Evolutionary conservation across 2,888 invertebrate species (phyloP).

Genomic region (Hirtodrosophila trivittata): DNA sequence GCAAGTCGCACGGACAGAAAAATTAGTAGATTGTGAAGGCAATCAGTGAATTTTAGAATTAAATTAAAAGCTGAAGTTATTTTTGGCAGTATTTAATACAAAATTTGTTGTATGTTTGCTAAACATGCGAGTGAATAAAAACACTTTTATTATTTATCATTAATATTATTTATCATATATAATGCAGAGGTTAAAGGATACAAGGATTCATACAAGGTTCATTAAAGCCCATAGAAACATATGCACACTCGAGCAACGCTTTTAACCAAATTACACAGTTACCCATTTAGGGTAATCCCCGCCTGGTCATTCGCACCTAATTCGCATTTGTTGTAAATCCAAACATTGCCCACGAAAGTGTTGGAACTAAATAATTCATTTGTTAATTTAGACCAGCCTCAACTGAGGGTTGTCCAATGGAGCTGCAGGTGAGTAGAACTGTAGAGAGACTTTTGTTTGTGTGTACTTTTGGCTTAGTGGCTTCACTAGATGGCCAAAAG

Average conservation of each 20-base stretch:
- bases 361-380: constrained; percentile 74
- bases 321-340: constrained; percentile 66
- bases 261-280: constrained; percentile 71
- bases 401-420: constrained; percentile 7
- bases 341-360: constrained; percentile 70
- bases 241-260: constrained; percentile 41
- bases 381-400: constrained; percentile 73
- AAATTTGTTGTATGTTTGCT: too few relatives aligned
- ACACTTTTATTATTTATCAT: too few relatives aligned
- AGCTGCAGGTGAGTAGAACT: background rate
- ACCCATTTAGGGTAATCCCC: constrained; percentile 70
- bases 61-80: too few relatives aligned
- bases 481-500: constrained; percentile 27
- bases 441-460: background rate
- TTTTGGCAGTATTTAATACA: too few relatives aligned
- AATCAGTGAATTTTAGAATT: too few relatives aligned
- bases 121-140: too few relatives aligned
- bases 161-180: too few relatives aligned
- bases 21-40: too few relatives aligned
- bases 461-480: constrained; percentile 41
- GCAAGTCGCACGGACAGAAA: too few relatives aligned
- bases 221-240: background rate
- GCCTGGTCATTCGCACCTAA: constrained; percentile 74
- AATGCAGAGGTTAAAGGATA: too few relatives aligned
- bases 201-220: too few relatives aligned